Conservation (phyloP, 2,113 vertebrate genomes). For the Tragelaphus imberbis region DNA sequence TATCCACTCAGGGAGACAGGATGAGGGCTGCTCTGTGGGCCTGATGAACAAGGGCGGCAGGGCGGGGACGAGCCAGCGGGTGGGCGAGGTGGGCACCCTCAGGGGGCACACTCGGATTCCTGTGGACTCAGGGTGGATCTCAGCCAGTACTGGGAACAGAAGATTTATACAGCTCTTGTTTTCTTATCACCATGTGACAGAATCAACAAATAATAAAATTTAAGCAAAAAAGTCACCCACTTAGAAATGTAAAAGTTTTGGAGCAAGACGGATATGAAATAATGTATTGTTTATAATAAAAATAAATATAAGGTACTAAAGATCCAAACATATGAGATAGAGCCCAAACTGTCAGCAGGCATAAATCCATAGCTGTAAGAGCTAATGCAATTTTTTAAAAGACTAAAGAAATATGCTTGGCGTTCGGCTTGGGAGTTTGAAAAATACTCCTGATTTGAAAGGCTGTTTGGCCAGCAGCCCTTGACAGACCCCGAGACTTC, state of each 20-base stretch:
- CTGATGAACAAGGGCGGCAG: fast-evolving
- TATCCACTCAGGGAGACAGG: too few species aligned
- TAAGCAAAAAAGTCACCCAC: not conserved
- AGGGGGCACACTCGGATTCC: fast-evolving
- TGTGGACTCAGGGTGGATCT: fast-evolving
- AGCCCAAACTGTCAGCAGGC: not conserved
- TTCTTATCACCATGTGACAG: not conserved
- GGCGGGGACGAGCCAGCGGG: fast-evolving
- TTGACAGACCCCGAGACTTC: not conserved
- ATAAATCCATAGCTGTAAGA: fast-evolving
- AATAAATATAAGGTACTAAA: not conserved
- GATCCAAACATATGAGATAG: fast-evolving
- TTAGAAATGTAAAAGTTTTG: not conserved
- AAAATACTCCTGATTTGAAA: not conserved
- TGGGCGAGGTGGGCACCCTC: not conserved
- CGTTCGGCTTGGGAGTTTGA: not conserved
- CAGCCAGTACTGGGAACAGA: not conserved
- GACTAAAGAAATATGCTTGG: not conserved
- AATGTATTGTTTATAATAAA: not conserved
- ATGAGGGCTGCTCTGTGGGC: fast-evolving
- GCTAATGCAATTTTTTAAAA: not conserved
- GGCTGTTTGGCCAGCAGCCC: not conserved
- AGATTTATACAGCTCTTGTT: not conserved
- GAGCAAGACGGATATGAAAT: not conserved
- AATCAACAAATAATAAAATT: not conserved